Evolutionary conservation across 2,888 invertebrate genomes (phyloP).

Genomic region (Lycophotia porphyrea): DNA sequence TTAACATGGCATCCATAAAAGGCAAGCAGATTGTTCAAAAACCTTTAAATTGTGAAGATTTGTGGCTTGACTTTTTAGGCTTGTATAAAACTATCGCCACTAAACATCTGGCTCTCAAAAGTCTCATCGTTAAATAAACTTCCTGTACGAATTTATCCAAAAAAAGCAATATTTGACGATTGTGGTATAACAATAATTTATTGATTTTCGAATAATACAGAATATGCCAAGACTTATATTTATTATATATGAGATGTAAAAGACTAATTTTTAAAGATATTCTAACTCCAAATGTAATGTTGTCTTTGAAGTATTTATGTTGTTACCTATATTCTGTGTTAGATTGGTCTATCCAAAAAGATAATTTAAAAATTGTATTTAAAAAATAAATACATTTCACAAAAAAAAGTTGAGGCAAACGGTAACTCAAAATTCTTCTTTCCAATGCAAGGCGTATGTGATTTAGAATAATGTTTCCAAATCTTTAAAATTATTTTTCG

Average conservation of each 20-base stretch:
- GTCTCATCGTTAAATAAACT: slow-evolving; percentile 14
- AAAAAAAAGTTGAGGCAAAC: neutral
- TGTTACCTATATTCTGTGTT: slow-evolving; percentile 42
- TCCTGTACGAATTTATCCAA: neutral
- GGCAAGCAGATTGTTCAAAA: neutral
- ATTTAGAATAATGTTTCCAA: slow-evolving; percentile 39
- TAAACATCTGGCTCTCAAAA: neutral
- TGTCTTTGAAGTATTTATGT: slow-evolving; percentile 36
- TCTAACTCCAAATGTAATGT: slow-evolving; percentile 36
- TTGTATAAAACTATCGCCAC: neutral
- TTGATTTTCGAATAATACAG: slow-evolving; percentile 30
- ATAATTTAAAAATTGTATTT: slow-evolving; percentile 19
- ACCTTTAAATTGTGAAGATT: neutral
- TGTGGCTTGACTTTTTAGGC: neutral
- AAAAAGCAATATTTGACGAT: slow-evolving; percentile 44
- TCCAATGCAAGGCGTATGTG: slow-evolving; percentile 11
- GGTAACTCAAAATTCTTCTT: slow-evolving; percentile 12
- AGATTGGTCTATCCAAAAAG: slow-evolving; percentile 25
- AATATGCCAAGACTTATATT: slow-evolving; percentile 37
- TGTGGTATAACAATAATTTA: slow-evolving; percentile 29
- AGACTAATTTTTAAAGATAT: slow-evolving; percentile 53
- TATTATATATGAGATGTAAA: slow-evolving; percentile 37
- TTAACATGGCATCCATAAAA: neutral
- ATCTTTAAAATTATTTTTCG: neutral
- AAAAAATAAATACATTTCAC: neutral